phyloP scores from a whole-genome alignment of 2,888 invertebrate genomes.

The Hydrotaea cyrtoneurina region DNA sequence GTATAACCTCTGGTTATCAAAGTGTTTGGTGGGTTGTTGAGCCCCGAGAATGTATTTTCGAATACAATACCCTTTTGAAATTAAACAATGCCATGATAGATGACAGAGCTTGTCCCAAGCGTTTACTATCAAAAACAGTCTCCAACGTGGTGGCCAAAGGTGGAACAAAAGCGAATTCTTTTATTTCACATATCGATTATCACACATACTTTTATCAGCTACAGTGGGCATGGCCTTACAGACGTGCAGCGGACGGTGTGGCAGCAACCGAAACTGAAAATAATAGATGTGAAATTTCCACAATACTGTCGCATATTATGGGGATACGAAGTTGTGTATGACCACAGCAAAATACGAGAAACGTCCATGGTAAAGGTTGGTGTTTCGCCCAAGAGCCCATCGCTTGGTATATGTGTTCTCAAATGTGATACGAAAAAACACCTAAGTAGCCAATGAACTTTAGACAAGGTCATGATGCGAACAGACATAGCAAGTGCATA shows the following conservation, averaged over 20 bases:
- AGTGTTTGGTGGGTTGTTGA: background rate
- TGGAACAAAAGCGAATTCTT: constrained; percentile 3
- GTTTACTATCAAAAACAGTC: background rate
- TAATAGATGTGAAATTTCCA: background rate
- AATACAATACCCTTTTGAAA: background rate
- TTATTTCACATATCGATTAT: constrained; percentile 18
- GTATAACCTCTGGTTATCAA: background rate
- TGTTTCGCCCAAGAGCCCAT: no score
- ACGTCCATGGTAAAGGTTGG: no score
- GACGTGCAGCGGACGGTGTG: background rate
- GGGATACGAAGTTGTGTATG: background rate
- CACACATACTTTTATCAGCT: background rate
- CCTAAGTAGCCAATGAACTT: no score
- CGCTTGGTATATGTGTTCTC: background rate
- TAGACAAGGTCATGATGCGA: no score
- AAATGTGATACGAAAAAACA: no score
- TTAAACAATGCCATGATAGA: background rate
- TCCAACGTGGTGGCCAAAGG: background rate
- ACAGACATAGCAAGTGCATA: no score
- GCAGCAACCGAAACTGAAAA: background rate
- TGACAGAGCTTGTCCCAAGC: background rate
- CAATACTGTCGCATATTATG: background rate
- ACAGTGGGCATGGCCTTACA: background rate
- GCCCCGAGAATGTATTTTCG: no score
- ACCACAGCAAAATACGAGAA: no score